Evolutionary conservation across 2,888 invertebrate genomes (phyloP), one percentile per base, ranked within the genome.

Genomic region (Hedya salicella): DNA sequence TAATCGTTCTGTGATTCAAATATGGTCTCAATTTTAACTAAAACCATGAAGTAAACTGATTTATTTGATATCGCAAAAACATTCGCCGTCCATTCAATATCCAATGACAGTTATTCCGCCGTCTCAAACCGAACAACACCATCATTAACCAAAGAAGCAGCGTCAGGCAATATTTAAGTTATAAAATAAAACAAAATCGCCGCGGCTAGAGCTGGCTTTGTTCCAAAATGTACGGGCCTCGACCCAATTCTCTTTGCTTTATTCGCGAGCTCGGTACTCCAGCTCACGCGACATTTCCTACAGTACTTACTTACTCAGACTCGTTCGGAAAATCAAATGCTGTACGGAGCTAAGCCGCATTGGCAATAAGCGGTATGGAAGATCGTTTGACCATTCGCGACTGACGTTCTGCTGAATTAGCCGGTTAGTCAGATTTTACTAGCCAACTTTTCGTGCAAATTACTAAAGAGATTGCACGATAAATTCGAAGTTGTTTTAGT

Each of bases 191-290:
- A 86, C 78, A 87, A 85, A 85, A 83, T 85, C 78, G 80, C 78
- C 78, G 68, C 71, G 74, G 71, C 72, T 78, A 76, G 77, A 79
- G 77, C 81, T 89, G 89, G 89, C 89, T 80, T 77, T 80, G 80
- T 80, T 89, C 89, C 89, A 89, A 87, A 85, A 85, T 79, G 82
- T 82, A 78, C 78, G 76, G 73, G 77, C 76, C 77, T 80, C 86
- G 90, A 90, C 89, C 89, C 81, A 88, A 86, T 89, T 89, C 86
- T 76, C 80, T 78, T 81, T 84, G 83, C 83, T 88, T 88, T 87
- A 88, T 87, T 83, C 81, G 80, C 79, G 76, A 78, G 60, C 39
- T 57, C 63, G 76, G 78, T 79, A 70, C 68, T 70, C 68, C 49
- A 68, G 78, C 75, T 83, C 83, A 84, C 81, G 82, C 83, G 87